Evolutionary conservation across 2,797 vertebrate genomes (phyloP), one percentile per base, ranked within the genome.

Genomic region (Peromyscus nudipes): DNA sequence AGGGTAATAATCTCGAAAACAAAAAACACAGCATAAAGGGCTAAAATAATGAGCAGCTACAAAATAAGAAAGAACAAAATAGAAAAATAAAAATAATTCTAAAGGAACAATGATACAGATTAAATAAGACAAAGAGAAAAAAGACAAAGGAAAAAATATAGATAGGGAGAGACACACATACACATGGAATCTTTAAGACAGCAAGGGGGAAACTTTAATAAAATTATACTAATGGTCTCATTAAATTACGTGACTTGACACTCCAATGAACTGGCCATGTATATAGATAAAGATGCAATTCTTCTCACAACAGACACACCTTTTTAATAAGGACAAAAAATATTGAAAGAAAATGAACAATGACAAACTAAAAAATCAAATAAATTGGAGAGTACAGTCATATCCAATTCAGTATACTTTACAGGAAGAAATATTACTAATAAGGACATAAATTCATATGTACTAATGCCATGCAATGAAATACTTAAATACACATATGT

Each of bases 291-390:
- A 82, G 55, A n/a, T n/a, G 8, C 6, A 27, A 88, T 62, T 85
- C 55, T 80, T 37, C 13, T 92, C 81, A 64, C 46, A 73, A 92
- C 25, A 89, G 60, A 34, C 4, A 62, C 1, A 40, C 27, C 57
- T 84, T 80, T 83, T 85, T 40, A 64, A 91, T 69, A 76, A 92
- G 37, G 65, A 69, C 34, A 93, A 86, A 29, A 95, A 76, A 77
- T 9, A 87, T 3, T 19, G 2, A 60, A 81, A 80, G 23, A 25
- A 85, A 73, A 67, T 80, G 37, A 85, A 11, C 34, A 81, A 90
- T 84, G n/a, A n/a, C 27, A 91, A 95, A 43, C 13, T 31, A 62
- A 87, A 0, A 83, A 91, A 75, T 29, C 81, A 85, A 80, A 81
- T 67, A 86, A 90, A 93, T 10, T 11, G 6, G 10, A 10, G 80